Conservation (phyloP, 1,140 invertebrate species). For the Eumaeus atala region DNA sequence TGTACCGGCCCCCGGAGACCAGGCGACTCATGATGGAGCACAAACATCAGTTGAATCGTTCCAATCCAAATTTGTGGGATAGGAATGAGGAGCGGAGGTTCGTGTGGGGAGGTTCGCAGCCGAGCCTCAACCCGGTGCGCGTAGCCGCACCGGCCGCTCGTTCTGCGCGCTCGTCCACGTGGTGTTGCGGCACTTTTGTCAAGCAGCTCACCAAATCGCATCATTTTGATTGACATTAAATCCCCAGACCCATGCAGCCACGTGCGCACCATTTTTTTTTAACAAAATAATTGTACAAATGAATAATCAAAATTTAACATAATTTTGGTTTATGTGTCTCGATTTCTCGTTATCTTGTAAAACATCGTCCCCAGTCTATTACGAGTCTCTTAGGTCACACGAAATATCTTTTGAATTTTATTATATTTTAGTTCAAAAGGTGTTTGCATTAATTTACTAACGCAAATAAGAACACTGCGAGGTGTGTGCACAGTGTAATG, state of each 20-base stretch:
- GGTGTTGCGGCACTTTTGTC: constrained; percentile 78
- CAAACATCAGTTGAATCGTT: constrained; percentile 63
- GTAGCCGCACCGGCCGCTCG: constrained; percentile 44
- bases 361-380: neutral
- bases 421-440: neutral
- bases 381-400: neutral
- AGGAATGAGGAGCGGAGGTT: constrained; percentile 38
- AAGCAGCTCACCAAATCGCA: constrained; percentile 77
- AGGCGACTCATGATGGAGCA: constrained; percentile 55
- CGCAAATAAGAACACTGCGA: neutral
- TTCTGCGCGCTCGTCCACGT: constrained; percentile 75
- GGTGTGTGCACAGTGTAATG: neutral
- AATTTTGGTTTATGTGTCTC: neutral
- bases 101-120: constrained; percentile 49
- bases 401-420: constrained; percentile 3
- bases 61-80: constrained; percentile 66
- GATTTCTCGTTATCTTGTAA: too few relatives aligned
- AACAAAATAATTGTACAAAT: neutral
- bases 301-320: neutral
- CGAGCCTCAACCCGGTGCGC: constrained; percentile 38
- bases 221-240: constrained; percentile 75
- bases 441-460: constrained; percentile 2
- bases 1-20: constrained; percentile 52
- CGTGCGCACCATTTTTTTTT: neutral
- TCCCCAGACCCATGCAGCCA: constrained; percentile 1